These are phyloP conservation scores for Cavia aperea DNA, from an alignment of 2,113 vertebrate species.

Conservation along the genomic window DNA sequence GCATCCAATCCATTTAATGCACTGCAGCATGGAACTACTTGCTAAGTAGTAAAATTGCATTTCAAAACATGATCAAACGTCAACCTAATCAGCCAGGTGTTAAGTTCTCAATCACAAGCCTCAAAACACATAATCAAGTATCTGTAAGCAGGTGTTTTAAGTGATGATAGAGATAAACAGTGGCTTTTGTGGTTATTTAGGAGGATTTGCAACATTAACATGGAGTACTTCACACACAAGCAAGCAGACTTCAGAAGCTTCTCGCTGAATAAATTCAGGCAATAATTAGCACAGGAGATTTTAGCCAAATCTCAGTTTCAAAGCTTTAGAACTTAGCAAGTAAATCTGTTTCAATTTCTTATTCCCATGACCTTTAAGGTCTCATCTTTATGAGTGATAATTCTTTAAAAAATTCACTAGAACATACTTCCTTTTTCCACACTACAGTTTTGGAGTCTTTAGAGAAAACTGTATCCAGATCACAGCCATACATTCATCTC, in stretches of 20 bases:
- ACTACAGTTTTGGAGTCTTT: neutral
- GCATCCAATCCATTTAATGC: neutral
- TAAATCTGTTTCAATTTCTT: slow-evolving; percentile 23
- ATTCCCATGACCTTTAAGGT: neutral
- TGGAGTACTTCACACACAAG: slow-evolving; percentile 11
- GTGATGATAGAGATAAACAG: slow-evolving; percentile 58
- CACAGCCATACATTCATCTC: fast-evolving
- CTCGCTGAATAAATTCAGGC: neutral
- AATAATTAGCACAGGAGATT: slow-evolving; percentile 50
- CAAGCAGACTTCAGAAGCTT: neutral
- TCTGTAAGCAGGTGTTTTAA: slow-evolving; percentile 59
- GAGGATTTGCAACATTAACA: slow-evolving; percentile 55
- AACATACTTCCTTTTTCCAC: neutral
- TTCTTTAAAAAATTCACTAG: neutral
- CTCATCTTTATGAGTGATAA: neutral
- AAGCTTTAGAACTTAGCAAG: neutral
- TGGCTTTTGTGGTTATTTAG: slow-evolving; percentile 50
- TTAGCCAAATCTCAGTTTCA: neutral
- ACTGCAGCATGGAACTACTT: neutral
- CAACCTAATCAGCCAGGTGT: slow-evolving; percentile 65
- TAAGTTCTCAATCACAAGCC: slow-evolving; percentile 55
- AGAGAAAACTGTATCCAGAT: neutral
- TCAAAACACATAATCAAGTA: slow-evolving; percentile 60
- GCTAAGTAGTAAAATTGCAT: slow-evolving; percentile 30
- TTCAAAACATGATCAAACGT: slow-evolving; percentile 49